Evolutionary conservation across 2,888 invertebrate species (phyloP), one percentile per base, ranked within the genome.

Genomic region (Bugula neritina): DNA sequence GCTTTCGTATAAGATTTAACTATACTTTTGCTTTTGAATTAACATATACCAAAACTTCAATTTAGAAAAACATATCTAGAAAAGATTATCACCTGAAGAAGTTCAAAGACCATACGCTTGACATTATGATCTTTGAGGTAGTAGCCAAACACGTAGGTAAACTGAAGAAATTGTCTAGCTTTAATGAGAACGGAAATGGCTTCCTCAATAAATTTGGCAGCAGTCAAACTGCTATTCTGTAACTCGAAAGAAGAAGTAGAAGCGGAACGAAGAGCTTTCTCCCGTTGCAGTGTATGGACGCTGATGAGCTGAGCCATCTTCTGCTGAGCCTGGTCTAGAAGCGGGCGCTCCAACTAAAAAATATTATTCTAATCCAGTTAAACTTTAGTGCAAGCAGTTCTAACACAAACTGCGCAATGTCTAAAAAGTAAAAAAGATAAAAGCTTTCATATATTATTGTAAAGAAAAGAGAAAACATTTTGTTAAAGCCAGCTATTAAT

Each of bases 71-170:
- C n/a, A n/a, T n/a, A n/a, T n/a, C 5, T 43, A 17, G 5, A 17
- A 43, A 43, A 43, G 43, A 43, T 17, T 10, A 10, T 43, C 80
- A 89, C 89, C 87, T 89, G 89, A 88, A 90, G 89, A 77, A 88
- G 89, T 81, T 89, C 89, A 81, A 89, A 89, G 73, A 89, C 89
- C 57, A 87, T 87, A 81, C 88, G 88, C 79, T 89, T 89, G 79
- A 89, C 88, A 3, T 89, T 88, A 69, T 81, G 80, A 76, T 89
- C 89, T 79, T 88, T 88, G 70, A 90, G 81, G 79, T 89, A 89
- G 80, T 88, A 90, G 13, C 89, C 89, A 79, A 89, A 89, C n/a
- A 89, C 89, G 79, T 89, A 89, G 2, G 89, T 89, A 58, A 89
- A 89, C 79, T 89, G 89, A 1, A 90, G 81, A 25, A 89, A 88